phyloP scores from a whole-genome alignment of 2,888 invertebrate species.

The Catocala fraxini region DNA sequence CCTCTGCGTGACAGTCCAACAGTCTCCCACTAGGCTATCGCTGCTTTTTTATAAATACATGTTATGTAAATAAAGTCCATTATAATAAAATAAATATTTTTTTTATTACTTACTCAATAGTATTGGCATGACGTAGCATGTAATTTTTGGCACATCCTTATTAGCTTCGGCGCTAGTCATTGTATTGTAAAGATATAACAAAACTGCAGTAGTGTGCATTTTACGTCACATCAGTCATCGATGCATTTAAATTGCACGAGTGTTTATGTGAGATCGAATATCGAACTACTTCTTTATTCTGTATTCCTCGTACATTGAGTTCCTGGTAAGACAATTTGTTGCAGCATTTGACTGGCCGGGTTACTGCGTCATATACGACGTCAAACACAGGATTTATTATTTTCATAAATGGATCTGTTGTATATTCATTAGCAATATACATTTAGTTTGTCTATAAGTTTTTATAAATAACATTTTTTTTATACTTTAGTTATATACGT shows the following conservation, averaged over 20 bases:
- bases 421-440: too few species aligned
- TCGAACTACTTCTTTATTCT: conserved; percentile 68
- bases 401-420: too few species aligned
- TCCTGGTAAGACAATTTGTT: conserved; percentile 76
- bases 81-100: too few species aligned
- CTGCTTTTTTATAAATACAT: too few species aligned
- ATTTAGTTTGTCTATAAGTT: too few species aligned
- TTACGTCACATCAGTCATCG: conserved; percentile 48
- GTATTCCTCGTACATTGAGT: conserved; percentile 79
- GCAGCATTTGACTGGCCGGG: conserved; percentile 27
- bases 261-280: conserved; percentile 63
- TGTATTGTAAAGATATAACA: conserved; percentile 22
- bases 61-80: too few species aligned
- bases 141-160: conserved; percentile 1
- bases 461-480: too few species aligned
- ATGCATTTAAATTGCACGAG: conserved; percentile 50
- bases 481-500: too few species aligned
- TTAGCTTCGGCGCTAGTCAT: conserved; percentile 8
- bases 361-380: not conserved
- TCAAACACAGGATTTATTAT: too few species aligned
- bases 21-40: too few species aligned
- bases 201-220: conserved; percentile 36
- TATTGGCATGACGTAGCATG: not conserved
- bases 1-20: too few species aligned
- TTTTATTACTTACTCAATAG: too few species aligned